Conservation (phyloP, 2,113 vertebrate genomes). For the Synodontis membranacea region DNA sequence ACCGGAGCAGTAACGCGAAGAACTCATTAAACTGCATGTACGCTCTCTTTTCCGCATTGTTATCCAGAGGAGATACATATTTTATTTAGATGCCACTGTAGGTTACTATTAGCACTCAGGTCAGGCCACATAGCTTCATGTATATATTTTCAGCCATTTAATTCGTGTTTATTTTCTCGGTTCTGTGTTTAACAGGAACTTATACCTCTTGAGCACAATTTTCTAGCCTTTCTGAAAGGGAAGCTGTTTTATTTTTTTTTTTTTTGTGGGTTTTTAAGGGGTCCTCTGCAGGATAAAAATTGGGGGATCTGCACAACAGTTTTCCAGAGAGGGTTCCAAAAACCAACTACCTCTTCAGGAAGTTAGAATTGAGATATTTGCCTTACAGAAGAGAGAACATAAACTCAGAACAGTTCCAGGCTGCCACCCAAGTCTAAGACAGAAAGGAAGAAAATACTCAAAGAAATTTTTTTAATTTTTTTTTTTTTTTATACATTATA, state of each 20-base stretch:
- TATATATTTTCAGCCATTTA: background rate
- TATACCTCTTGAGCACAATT: no score
- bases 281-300: background rate
- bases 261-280: background rate
- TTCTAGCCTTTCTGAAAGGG: background rate
- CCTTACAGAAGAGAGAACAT: background rate
- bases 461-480: background rate
- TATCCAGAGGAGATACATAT: background rate
- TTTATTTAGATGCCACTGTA: background rate
- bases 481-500: conserved; percentile 7
- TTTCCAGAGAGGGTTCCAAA: background rate
- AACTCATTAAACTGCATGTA: background rate
- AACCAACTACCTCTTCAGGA: background rate
- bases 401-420: no score
- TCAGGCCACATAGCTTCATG: background rate
- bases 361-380: background rate
- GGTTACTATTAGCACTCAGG: background rate
- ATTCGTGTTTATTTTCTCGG: background rate
- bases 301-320: background rate
- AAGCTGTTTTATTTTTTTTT: no score
- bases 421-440: background rate
- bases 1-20: background rate
- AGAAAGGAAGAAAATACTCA: background rate
- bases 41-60: background rate
- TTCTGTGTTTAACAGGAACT: background rate